Percentiles rank a stretch among this genome's conserved stretches.
These are phyloP conservation scores for Herpailurus yagouaroundi DNA, from an alignment of 2,113 vertebrate genomes.

Conservation along the genomic window DNA sequence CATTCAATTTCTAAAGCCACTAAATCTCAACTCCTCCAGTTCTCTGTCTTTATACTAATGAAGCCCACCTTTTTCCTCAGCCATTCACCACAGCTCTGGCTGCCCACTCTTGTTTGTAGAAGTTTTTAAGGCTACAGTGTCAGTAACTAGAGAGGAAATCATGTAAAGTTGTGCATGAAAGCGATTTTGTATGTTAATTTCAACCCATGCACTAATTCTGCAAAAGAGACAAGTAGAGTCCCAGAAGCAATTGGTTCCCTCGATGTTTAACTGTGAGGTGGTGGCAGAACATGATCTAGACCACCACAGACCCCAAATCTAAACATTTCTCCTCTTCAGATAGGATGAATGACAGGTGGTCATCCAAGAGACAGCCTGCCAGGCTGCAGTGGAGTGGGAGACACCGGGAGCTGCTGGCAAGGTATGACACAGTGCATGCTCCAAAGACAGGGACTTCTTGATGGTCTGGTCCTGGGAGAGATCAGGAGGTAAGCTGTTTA, in stretches of 20 bases:
- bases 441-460: background rate
- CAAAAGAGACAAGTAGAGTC: background rate
- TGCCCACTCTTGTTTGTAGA: background rate
- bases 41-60: background rate
- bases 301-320: background rate
- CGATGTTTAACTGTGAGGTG: background rate
- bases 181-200: background rate
- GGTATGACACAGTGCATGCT: accelerated
- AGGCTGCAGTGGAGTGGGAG: background rate
- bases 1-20: background rate
- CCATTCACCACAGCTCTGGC: background rate
- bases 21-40: background rate
- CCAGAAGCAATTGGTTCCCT: background rate
- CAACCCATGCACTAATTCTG: background rate
- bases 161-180: background rate
- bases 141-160: background rate
- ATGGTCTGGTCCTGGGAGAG: accelerated
- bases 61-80: background rate
- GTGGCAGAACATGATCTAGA: background rate
- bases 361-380: background rate
- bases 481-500: background rate
- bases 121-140: background rate
- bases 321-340: background rate
- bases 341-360: background rate
- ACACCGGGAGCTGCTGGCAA: background rate